A percentile compares a stretch with the other conserved stretches of the same genome.
phyloP scores from a whole-genome alignment of 1,140 invertebrate species.

The Euglossa dilemma region DNA sequence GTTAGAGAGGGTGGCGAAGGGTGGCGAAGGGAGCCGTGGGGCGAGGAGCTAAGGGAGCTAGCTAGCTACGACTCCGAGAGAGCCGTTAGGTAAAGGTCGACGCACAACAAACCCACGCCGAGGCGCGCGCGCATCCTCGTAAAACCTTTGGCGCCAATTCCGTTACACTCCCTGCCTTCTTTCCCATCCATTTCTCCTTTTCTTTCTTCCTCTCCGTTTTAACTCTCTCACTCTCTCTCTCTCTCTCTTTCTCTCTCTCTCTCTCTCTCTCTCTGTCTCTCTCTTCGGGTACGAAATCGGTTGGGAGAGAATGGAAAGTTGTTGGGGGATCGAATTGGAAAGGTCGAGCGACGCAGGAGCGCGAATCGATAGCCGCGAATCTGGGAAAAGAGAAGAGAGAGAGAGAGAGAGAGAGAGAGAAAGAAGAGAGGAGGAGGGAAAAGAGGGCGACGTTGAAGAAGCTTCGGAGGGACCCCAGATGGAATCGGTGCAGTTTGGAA shows the following conservation, averaged over 20 bases:
- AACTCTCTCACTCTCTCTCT: no score
- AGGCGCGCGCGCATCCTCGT: conserved; percentile 64
- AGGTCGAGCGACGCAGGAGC: not conserved
- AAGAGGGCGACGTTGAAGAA: conserved; percentile 52
- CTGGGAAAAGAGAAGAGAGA: no score
- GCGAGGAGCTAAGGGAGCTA: conserved; percentile 49
- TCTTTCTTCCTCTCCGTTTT: no score
- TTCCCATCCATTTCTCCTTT: no score
- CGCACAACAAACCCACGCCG: conserved; percentile 77
- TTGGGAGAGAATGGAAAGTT: no score
- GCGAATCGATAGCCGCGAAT: conserved; percentile 43
- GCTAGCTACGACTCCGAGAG: conserved; percentile 66
- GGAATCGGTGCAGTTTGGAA: conserved; percentile 81
- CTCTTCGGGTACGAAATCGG: no score
- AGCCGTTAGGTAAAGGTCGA: conserved; percentile 81
- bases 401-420: not conserved
- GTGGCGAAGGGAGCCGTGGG: conserved; percentile 42
- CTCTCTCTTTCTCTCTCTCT: no score
- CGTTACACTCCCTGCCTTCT: no score
- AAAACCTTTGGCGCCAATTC: conserved; percentile 70
- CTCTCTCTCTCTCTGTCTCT: no score
- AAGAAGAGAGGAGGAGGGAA: conserved; percentile 24
- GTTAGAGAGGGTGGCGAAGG: conserved; percentile 56
- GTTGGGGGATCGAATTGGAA: not conserved
- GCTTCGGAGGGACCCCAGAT: conserved; percentile 72